phyloP scores from a whole-genome alignment of 1,140 invertebrate genomes.

The Scaptodrosophila lebanonensis region DNA sequence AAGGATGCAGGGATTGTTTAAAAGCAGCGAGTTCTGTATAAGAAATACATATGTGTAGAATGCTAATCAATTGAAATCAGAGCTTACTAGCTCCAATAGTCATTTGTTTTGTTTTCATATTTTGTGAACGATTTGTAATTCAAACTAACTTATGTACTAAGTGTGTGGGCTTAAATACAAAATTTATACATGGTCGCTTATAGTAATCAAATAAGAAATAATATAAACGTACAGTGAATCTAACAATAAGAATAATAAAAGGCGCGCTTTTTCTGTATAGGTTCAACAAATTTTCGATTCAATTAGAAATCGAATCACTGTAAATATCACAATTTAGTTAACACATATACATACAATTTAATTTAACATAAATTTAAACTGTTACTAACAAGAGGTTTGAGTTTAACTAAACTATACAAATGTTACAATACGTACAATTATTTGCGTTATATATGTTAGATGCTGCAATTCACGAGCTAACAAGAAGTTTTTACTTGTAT shows the following conservation, averaged over 20 bases:
- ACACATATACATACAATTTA: constrained; percentile 68
- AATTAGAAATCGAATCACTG: constrained; percentile 77
- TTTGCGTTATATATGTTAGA: constrained; percentile 45
- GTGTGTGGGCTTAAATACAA: constrained; percentile 32
- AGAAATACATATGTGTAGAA: constrained; percentile 25
- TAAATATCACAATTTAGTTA: constrained; percentile 78
- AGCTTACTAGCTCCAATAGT: constrained; percentile 39
- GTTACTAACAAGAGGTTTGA: too few relatives aligned
- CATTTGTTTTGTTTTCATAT: too few relatives aligned
- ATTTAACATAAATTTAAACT: constrained; percentile 54
- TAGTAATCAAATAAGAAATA: constrained; percentile 24
- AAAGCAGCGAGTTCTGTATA: constrained; percentile 23
- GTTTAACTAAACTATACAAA: too few relatives aligned
- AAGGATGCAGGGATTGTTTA: constrained; percentile 9
- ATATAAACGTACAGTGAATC: constrained; percentile 34
- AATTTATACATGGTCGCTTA: constrained; percentile 56
- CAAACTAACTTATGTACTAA: constrained; percentile 57
- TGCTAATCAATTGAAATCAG: constrained; percentile 47
- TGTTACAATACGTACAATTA: too few relatives aligned
- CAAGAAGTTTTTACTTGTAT: too few relatives aligned
- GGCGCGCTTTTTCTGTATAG: constrained; percentile 46
- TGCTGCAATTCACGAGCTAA: too few relatives aligned
- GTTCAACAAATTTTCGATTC: constrained; percentile 72
- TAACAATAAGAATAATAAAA: constrained; percentile 45
- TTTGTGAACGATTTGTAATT: constrained; percentile 57